Evolutionary conservation across 2,888 invertebrate genomes (phyloP).

Genomic region (Octonoba sinensis): DNA sequence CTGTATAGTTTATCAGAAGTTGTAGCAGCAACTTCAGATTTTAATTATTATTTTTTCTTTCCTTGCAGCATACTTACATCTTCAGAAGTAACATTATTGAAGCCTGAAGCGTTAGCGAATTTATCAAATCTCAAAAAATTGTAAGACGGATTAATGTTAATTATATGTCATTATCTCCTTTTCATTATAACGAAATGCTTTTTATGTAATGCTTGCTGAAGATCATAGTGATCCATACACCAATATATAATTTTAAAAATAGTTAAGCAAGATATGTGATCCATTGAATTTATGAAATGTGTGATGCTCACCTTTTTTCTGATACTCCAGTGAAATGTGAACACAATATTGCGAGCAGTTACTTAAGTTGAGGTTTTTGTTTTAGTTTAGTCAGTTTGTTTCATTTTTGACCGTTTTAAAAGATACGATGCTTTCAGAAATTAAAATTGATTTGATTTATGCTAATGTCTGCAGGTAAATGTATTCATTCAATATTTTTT

Average conservation of each 20-base stretch:
- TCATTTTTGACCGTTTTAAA: no score
- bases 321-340: background rate
- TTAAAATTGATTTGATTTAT: no score
- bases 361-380: background rate
- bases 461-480: no score
- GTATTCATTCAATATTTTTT: no score
- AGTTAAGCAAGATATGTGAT: background rate
- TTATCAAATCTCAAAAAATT: slow-evolving; percentile 1
- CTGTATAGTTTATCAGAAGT: background rate
- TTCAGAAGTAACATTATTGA: slow-evolving; percentile 52
- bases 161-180: no score
- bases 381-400: background rate
- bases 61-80: slow-evolving; percentile 62
- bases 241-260: background rate
- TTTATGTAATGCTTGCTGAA: no score
- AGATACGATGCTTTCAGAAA: no score
- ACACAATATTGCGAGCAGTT: background rate
- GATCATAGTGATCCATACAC: no score
- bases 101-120: slow-evolving; percentile 39
- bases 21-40: background rate
- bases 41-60: background rate
- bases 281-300: background rate
- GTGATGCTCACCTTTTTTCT: background rate
- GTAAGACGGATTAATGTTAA: background rate
- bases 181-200: no score